Base-by-base conservation (phyloP, 2,888 invertebrate species). In the Agelastica alni region DNA sequence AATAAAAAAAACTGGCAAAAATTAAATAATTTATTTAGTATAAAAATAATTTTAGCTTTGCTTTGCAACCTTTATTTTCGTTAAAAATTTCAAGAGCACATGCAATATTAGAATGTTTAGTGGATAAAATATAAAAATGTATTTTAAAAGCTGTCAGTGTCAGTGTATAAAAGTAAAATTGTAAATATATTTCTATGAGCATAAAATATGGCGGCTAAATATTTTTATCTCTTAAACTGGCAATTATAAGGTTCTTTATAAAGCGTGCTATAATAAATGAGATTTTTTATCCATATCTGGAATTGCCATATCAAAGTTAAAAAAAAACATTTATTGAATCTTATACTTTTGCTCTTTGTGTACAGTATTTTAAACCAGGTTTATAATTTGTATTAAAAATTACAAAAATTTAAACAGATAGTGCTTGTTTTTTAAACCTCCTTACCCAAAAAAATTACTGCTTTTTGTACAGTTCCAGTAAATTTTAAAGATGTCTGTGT, bases 301-400 rank as follows among this genome's bases (percentile, higher is more conserved):
- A 74, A 70, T 75, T 76, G 77, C 76, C 77, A 77, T 77, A 77
- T 77, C 77, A 75, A 61, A 67, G 69, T 66, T n/a, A n/a, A n/a
- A 67, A 67, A 69, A 73, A 70, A 66, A 65, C 65, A 60, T 63
- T 68, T 65, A 67, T 67, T 70, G 70, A 73, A 74, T 71, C 71
- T 70, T 70, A 70, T 73, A 74, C 67, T 73, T 74, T 75, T 72
- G 74, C 75, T 75, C 75, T 76, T 75, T 76, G 76, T 87, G 86
- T 87, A 87, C 87, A 87, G 87, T 87, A 87, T 87, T 87, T 87
- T 86, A 86, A 75, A 80, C 85, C 84, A 86, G 85, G 86, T 87
- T 87, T 81, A 87, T 87, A 87, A 87, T 87, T 87, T 87, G 87
- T 87, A 87, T 87, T 86, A 85, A 87, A 62, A 86, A 85, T 82